A percentile compares a stretch with the other conserved stretches of the same genome.
Conservation (phyloP, 2,113 vertebrate genomes). For the Dicerorhinus sumatrensis region DNA sequence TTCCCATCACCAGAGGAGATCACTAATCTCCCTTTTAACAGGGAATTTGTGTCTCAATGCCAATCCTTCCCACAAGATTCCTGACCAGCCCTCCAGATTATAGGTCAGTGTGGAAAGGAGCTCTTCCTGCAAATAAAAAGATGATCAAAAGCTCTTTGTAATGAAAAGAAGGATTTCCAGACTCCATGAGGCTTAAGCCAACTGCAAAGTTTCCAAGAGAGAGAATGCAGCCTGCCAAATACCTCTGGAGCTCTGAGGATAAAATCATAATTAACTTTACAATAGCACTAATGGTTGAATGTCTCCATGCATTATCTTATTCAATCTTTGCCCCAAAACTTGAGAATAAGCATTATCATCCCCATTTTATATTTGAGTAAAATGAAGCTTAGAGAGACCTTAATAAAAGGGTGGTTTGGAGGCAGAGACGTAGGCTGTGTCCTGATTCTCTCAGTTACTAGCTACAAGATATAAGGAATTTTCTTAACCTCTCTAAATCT, state of each 20-base stretch:
- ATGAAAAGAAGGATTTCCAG: conserved; percentile 48
- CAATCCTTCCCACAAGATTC: not conserved
- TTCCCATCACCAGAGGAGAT: not conserved
- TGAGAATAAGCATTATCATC: conserved; percentile 21
- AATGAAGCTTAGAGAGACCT: not conserved
- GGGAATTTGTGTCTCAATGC: not conserved
- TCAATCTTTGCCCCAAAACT: conserved; percentile 49
- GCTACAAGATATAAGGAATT: not conserved
- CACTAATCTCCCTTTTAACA: not conserved
- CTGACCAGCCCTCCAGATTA: not conserved
- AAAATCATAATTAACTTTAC: conserved; percentile 70
- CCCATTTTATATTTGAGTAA: not conserved
- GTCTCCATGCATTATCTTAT: conserved; percentile 35
- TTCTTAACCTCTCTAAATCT: not conserved
- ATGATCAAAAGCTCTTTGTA: not conserved
- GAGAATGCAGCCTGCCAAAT: not conserved
- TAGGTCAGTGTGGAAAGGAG: not conserved
- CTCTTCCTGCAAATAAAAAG: conserved; percentile 8
- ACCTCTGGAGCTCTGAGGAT: conserved; percentile 21
- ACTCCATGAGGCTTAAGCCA: not conserved
- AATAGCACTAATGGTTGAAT: conserved; percentile 28
- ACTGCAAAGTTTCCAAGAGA: conserved; percentile 30
- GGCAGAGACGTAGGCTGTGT: not conserved
- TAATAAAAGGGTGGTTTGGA: not conserved
- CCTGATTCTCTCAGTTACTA: not conserved